phyloP scores from a whole-genome alignment of 2,888 invertebrate genomes.

The Watsonalla binaria region DNA sequence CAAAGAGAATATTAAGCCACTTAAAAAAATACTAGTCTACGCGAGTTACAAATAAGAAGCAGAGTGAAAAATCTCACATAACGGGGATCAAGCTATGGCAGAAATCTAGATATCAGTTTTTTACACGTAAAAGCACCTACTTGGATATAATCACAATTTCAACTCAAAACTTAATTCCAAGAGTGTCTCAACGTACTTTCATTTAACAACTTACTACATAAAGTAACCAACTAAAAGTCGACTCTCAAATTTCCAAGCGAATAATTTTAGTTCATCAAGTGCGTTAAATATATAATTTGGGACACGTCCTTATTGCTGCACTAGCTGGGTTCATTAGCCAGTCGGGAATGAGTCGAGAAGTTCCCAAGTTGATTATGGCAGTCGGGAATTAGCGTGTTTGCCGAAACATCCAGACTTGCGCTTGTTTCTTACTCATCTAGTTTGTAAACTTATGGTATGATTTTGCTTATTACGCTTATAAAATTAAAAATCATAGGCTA shows the following conservation, averaged over 20 bases:
- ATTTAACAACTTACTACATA: background rate
- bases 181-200: no score
- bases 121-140: no score
- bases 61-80: no score
- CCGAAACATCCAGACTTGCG: constrained; percentile 17
- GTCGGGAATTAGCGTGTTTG: constrained; percentile 25
- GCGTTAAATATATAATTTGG: constrained; percentile 40
- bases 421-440: constrained; percentile 3
- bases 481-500: no score
- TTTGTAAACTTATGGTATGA: background rate
- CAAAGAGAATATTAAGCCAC: no score
- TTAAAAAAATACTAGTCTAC: no score
- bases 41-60: no score
- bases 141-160: no score
- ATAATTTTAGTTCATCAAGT: constrained; percentile 7
- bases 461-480: no score
- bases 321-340: constrained; percentile 56
- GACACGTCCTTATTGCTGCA: constrained; percentile 39
- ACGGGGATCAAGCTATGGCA: no score
- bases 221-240: background rate
- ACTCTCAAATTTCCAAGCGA: background rate
- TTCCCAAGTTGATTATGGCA: constrained; percentile 35
- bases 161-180: no score
- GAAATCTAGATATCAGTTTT: no score
- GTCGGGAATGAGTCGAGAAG: constrained; percentile 50